Evolutionary conservation across 1,140 invertebrate species (phyloP), one percentile per base, ranked within the genome.

Genomic region (Bombus picipes): DNA sequence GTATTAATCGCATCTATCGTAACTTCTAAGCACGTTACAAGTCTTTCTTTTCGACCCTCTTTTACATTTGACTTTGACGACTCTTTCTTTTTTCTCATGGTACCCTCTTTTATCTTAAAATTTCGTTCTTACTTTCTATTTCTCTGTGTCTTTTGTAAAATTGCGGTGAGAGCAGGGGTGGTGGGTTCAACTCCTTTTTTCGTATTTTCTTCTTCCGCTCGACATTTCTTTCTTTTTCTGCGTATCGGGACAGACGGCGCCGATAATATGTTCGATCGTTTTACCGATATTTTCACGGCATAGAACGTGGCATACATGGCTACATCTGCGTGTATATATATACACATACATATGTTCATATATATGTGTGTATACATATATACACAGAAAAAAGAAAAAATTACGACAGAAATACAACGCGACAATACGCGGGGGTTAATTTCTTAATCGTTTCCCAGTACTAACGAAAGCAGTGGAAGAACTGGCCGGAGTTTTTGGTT

Each of bases 391-490:
- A 53, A 22, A 53, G 0, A 22, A 53, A 53, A 8, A 53, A 53
- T 53, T 62, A 62, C 3, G 25, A 32, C 28, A 32, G 4, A 22
- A 75, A 37, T 8, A 32, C n/a, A 57, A 65, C 39, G 6, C 15
- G 28, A 53, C 4, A 12, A 25, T 37, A 39, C 25, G 6, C 15
- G 57, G 22, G 37, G 82, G 47, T 57, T 73, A 76, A 59, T 59
- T 83, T 77, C 57, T 77, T 85, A 77, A 65, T 88, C 59, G 62
- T 62, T 43, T 70, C 62, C 78, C 37, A 6, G 43, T 12, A 34
- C 18, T 22, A 47, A 25, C 3, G 71, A 39, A 84, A 59, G n/a
- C 18, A 3, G 34, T 34, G 53, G 73, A 74, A 81, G 62, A 37
- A 73, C 43, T 32, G 70, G 6, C 43, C 41, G 15, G 39, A 78